Percentiles rank a stretch among this genome's conserved stretches.
Evolutionary conservation across 2,888 invertebrate species (phyloP).

Genomic region (Xestia c-nigrum): DNA sequence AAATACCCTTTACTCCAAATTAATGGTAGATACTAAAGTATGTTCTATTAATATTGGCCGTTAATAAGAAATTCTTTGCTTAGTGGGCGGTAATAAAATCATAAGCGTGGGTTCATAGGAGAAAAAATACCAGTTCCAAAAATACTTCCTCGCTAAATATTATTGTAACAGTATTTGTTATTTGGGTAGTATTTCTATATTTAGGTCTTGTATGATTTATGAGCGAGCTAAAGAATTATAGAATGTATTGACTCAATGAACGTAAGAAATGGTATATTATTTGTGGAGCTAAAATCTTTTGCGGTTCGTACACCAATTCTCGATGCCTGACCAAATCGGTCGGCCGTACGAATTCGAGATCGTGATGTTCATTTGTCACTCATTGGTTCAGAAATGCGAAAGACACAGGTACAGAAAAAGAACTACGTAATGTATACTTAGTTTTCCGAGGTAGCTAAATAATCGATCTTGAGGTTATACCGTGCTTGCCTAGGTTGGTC

Average conservation of each 20-base stretch:
- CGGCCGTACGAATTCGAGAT: not conserved
- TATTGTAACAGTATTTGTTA: not conserved
- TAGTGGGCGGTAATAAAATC: conserved; percentile 28
- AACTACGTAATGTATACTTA: too few species aligned
- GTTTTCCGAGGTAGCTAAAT: too few species aligned
- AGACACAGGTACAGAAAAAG: not conserved
- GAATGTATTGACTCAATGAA: not conserved
- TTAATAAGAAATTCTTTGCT: conserved; percentile 31
- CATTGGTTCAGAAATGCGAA: not conserved
- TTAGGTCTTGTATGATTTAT: not conserved
- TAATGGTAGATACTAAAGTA: not conserved
- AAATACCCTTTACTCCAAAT: conserved; percentile 8
- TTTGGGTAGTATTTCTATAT: conserved; percentile 3
- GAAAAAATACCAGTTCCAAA: conserved; percentile 6
- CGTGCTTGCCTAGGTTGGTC: too few species aligned
- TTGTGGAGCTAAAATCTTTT: not conserved
- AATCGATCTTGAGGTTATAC: too few species aligned
- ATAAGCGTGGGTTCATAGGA: conserved; percentile 1
- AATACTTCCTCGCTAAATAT: not conserved
- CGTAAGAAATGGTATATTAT: not conserved
- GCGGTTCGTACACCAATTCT: not conserved
- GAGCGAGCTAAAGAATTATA: not conserved
- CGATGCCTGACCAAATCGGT: not conserved
- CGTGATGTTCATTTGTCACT: not conserved
- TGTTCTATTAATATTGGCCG: conserved; percentile 22